Percentiles rank a stretch among this genome's conserved stretches.
Evolutionary conservation across 2,113 vertebrate genomes (phyloP).

Genomic region (Elaphurus davidianus): DNA sequence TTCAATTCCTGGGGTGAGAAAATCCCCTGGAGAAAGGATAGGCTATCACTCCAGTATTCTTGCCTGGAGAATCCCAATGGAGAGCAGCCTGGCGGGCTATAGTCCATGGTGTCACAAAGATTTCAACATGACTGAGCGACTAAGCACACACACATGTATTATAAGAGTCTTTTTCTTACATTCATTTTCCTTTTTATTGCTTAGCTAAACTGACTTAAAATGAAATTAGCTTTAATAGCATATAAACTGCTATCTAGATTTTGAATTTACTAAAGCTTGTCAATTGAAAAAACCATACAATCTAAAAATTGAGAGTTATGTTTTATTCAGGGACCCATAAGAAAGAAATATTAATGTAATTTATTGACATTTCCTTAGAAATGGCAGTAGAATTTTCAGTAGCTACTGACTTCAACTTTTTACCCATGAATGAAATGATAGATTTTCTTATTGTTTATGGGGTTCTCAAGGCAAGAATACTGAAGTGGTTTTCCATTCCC

Average conservation of each 20-base stretch:
- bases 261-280: not conserved
- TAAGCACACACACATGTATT: not conserved
- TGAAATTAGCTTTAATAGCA: not conserved
- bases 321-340: not conserved
- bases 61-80: not conserved
- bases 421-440: not conserved
- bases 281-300: not conserved
- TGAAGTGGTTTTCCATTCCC: not conserved
- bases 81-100: not conserved
- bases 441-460: not conserved
- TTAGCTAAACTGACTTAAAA: not conserved
- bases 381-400: not conserved
- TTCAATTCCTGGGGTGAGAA: not conserved
- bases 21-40: not conserved
- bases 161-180: not conserved
- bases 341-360: not conserved
- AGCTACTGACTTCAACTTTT: not conserved
- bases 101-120: not conserved
- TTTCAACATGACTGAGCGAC: not conserved
- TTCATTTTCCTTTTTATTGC: not conserved
- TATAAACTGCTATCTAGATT: not conserved
- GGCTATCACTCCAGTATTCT: not conserved
- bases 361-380: not conserved
- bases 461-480: not conserved
- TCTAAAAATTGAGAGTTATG: not conserved